These are phyloP conservation scores for Mobula birostris DNA, from an alignment of 2,113 vertebrate species.

Conservation along the genomic window DNA sequence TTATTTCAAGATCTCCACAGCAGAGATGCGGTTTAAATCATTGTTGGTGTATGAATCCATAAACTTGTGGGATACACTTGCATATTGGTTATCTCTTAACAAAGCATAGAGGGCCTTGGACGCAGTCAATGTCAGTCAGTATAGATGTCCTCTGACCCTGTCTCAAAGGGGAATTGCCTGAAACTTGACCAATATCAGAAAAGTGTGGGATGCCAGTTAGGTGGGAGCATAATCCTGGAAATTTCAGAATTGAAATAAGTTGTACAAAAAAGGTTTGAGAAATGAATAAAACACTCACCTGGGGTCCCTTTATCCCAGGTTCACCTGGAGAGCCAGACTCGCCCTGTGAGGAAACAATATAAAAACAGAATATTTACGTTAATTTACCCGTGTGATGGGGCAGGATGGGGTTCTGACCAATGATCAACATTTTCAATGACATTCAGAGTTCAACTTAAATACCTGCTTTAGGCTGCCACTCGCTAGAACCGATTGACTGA, in stretches of 20 bases:
- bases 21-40: too few species aligned
- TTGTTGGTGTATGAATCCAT: too few species aligned
- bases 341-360: constrained; percentile 54
- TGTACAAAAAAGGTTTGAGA: neutral
- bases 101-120: too few species aligned
- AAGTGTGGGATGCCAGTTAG: neutral
- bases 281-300: constrained; percentile 51
- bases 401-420: neutral
- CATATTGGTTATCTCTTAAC: too few species aligned
- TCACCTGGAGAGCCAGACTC: constrained; percentile 53
- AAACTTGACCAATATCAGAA: neutral
- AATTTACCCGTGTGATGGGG: too few species aligned
- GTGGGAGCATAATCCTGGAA: neutral
- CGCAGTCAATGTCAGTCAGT: too few species aligned
- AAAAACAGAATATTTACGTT: neutral
- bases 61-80: neutral
- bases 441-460: neutral
- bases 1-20: too few species aligned
- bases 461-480: neutral
- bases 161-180: neutral
- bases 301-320: constrained; percentile 55
- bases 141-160: neutral
- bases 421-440: neutral
- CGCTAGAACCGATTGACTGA: neutral
- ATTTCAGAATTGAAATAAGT: neutral